These are phyloP conservation scores for Vulpes ferrilata DNA, from an alignment of 2,113 vertebrate genomes.

Conservation along the genomic window DNA sequence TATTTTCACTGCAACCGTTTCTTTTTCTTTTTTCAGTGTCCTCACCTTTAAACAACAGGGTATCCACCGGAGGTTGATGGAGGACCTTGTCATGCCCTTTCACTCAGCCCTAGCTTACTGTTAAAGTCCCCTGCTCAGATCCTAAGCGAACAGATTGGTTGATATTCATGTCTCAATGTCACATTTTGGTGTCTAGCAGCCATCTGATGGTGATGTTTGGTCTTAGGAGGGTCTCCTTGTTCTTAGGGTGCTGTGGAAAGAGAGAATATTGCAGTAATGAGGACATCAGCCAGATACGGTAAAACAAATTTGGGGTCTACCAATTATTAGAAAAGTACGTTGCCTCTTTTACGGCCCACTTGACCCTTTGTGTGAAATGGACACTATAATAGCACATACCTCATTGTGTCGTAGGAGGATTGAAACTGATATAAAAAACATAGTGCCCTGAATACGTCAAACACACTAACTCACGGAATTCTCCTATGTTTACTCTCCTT, in stretches of 20 bases:
- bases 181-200: not conserved
- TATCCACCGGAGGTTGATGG: not conserved
- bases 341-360: not conserved
- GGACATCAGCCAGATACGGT: not conserved
- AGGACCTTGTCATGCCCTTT: not conserved
- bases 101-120: not conserved
- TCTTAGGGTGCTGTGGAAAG: not conserved
- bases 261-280: not conserved
- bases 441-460: not conserved
- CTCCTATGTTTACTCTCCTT: not conserved
- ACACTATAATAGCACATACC: not conserved
- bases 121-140: not conserved
- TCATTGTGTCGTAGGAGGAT: not conserved
- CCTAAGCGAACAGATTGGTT: not conserved
- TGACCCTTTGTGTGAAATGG: not conserved
- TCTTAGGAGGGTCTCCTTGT: not conserved
- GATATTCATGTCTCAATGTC: not conserved
- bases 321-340: constrained; percentile 10
- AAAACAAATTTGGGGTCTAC: not conserved
- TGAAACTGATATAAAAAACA: not conserved
- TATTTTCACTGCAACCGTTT: not conserved
- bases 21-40: not conserved
- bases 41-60: not conserved
- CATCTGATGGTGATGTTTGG: not conserved
- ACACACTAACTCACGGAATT: not conserved